These are phyloP conservation scores for Prionailurus bengalensis DNA, from an alignment of 2,113 vertebrate genomes.

Conservation along the genomic window DNA sequence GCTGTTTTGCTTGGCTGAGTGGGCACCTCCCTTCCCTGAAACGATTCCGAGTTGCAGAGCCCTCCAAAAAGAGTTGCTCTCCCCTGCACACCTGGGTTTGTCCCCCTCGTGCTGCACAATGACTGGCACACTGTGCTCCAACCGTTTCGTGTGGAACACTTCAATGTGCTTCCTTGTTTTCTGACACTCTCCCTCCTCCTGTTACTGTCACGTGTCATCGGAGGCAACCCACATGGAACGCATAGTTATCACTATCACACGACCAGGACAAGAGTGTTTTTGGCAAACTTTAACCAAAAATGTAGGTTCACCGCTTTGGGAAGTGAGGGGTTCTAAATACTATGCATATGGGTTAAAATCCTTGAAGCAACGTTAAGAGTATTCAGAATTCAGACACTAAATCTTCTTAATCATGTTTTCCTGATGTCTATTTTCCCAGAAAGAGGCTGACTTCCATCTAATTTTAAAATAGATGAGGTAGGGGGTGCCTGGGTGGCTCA, in stretches of 20 bases:
- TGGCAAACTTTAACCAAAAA: not conserved
- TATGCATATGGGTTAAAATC: not conserved
- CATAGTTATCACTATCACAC: not conserved
- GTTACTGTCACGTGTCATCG: not conserved
- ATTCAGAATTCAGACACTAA: not conserved
- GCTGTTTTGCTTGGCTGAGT: not conserved
- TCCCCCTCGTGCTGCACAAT: not conserved
- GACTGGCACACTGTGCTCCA: too few relatives aligned
- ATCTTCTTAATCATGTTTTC: not conserved
- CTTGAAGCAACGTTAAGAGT: not conserved
- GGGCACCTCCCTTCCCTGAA: not conserved
- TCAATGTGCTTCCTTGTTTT: not conserved
- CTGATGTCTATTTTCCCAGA: not conserved
- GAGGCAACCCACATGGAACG: not conserved
- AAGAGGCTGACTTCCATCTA: not conserved
- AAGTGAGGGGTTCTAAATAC: not conserved
- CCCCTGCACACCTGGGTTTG: rapidly evolving
- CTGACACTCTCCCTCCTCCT: too few relatives aligned
- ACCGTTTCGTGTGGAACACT: not conserved
- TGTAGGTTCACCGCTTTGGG: not conserved
- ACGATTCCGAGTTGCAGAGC: not conserved
- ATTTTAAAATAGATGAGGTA: not conserved
- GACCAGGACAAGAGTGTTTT: not conserved
- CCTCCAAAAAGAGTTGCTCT: not conserved
- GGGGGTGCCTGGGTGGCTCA: not conserved